These are phyloP conservation scores for Melanotaenia boesemani DNA, from an alignment of 2,797 vertebrate species.

Conservation along the genomic window DNA sequence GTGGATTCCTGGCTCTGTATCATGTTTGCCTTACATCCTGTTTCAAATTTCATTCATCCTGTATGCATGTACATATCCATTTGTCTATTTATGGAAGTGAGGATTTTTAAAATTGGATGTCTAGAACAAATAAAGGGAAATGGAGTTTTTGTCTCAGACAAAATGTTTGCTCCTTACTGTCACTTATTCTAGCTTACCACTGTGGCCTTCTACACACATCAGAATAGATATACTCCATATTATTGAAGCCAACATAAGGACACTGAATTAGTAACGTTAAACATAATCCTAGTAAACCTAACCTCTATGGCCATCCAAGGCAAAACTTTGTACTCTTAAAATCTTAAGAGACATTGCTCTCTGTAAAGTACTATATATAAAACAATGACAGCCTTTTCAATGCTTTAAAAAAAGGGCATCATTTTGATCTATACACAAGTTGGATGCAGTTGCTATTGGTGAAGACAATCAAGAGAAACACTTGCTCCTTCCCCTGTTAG, in stretches of 20 bases:
- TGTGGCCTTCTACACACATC: slow-evolving; percentile 8
- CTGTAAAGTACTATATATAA: neutral
- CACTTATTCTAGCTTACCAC: slow-evolving; percentile 6
- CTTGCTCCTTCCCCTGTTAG: slow-evolving; percentile 23
- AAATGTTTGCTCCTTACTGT: neutral
- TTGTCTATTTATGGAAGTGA: slow-evolving; percentile 36
- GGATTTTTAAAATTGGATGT: slow-evolving; percentile 16
- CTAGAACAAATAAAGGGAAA: neutral
- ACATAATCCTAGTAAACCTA: neutral
- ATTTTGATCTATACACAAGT: slow-evolving; percentile 14
- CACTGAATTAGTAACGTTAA: neutral
- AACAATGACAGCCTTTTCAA: slow-evolving; percentile 2
- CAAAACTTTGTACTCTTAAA: neutral
- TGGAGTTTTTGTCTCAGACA: neutral
- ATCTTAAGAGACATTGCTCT: neutral
- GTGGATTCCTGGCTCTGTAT: slow-evolving; percentile 22
- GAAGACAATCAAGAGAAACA: slow-evolving; percentile 18
- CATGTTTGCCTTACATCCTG: slow-evolving; percentile 10
- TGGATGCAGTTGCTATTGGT: slow-evolving; percentile 5
- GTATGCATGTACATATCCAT: slow-evolving; percentile 1
- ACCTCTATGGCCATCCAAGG: neutral
- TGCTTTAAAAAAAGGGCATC: slow-evolving; percentile 22
- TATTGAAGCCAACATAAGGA: neutral
- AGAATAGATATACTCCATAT: neutral
- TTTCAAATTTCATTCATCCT: slow-evolving; percentile 20